These are phyloP conservation scores for Chrysolina haemoptera DNA, from an alignment of 2,888 invertebrate species.

Conservation along the genomic window DNA sequence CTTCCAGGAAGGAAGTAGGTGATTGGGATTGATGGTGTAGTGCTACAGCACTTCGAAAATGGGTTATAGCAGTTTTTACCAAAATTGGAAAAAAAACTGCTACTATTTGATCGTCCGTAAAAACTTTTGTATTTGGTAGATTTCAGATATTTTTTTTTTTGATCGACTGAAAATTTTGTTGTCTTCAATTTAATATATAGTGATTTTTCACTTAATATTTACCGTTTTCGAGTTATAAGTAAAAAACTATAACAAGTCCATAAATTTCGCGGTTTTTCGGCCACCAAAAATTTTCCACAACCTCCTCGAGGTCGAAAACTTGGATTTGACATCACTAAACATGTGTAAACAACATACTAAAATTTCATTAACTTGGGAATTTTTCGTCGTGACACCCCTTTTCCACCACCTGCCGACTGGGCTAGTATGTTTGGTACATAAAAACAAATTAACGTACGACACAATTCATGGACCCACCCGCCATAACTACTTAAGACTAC, in stretches of 20 bases:
- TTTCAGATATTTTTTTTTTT: background rate
- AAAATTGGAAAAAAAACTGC: background rate
- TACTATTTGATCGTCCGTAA: no score
- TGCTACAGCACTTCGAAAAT: no score
- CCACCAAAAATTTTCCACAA: slow-evolving; percentile 17
- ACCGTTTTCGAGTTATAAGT: background rate
- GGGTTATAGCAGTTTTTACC: slow-evolving; percentile 7
- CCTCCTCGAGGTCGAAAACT: slow-evolving; percentile 13
- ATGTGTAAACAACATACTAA: slow-evolving; percentile 10
- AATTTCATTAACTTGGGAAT: slow-evolving; percentile 11
- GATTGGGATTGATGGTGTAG: no score
- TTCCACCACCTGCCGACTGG: slow-evolving; percentile 7
- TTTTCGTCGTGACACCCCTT: slow-evolving; percentile 1
- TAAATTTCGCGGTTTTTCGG: slow-evolving; percentile 9
- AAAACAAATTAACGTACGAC: no score
- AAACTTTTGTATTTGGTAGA: background rate
- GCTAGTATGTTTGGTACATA: no score
- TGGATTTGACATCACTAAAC: slow-evolving; percentile 13
- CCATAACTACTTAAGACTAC: no score
- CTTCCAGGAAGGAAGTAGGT: no score
- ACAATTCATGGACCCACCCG: no score
- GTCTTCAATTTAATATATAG: background rate
- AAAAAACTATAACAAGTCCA: slow-evolving; percentile 7
- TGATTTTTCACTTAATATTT: background rate
- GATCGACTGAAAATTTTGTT: background rate